Percentiles rank a stretch among this genome's conserved stretches.
Conservation (phyloP, 2,888 invertebrate genomes). For the Synergus umbraculus region DNA sequence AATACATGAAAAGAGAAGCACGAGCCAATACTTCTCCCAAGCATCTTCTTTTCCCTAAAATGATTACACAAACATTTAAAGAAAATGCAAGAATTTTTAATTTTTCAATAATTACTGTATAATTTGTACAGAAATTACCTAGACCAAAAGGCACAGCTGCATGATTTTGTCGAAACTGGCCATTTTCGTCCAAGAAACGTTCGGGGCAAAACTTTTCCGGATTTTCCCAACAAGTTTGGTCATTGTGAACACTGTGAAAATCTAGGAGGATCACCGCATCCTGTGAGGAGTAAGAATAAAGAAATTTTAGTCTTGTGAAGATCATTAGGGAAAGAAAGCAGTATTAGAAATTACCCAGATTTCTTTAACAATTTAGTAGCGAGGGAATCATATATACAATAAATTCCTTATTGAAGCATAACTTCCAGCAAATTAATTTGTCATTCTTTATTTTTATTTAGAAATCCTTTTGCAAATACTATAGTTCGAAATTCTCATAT, state of each 20-base stretch:
- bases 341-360: background rate
- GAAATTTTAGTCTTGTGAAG: slow-evolving; percentile 28
- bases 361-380: background rate
- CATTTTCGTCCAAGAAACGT: slow-evolving; percentile 81
- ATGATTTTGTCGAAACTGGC: slow-evolving; percentile 79
- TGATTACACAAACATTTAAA: slow-evolving; percentile 41
- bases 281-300: slow-evolving; percentile 70
- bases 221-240: slow-evolving; percentile 80
- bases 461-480: background rate
- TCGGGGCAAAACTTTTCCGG: slow-evolving; percentile 82
- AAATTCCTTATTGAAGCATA: background rate
- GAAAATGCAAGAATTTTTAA: background rate
- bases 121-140: slow-evolving; percentile 65
- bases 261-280: slow-evolving; percentile 82
- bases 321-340: background rate
- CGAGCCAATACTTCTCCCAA: slow-evolving; percentile 78
- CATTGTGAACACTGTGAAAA: slow-evolving; percentile 82
- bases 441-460: background rate
- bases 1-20: slow-evolving; percentile 75
- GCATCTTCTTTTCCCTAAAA: slow-evolving; percentile 78
- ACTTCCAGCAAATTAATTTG: background rate
- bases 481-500: background rate
- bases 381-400: background rate
- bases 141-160: slow-evolving; percentile 83
- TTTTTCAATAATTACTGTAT: background rate